These are phyloP conservation scores for Andrena dorsata DNA, from an alignment of 2,888 invertebrate genomes.

Conservation along the genomic window DNA sequence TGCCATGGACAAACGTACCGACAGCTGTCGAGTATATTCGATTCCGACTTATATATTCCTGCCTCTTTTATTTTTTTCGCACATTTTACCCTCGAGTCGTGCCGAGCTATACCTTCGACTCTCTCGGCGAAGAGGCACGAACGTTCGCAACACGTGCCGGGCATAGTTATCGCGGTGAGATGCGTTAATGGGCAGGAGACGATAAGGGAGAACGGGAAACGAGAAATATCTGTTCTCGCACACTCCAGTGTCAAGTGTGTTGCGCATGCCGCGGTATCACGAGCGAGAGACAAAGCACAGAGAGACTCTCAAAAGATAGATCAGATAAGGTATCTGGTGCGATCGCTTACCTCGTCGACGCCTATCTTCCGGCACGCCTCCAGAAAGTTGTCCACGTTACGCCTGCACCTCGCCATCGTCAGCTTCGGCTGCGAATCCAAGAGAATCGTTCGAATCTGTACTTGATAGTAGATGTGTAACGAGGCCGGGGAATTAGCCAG, in stretches of 20 bases:
- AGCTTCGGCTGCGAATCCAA: conserved; percentile 91
- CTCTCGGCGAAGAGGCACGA: conserved; percentile 10
- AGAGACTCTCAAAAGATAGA: conserved; percentile 42
- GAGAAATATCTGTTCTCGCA: conserved; percentile 5
- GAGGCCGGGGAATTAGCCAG: neutral
- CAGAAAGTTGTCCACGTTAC: conserved; percentile 98
- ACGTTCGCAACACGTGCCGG: conserved; percentile 15
- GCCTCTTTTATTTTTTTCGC: neutral
- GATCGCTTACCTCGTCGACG: conserved; percentile 94
- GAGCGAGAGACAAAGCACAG: conserved; percentile 59
- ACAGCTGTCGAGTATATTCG: conserved; percentile 42
- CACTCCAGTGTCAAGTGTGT: conserved; percentile 24
- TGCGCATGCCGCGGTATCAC: conserved; percentile 39
- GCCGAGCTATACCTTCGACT: neutral
- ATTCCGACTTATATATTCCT: conserved; percentile 21
- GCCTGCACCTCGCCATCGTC: conserved; percentile 96
- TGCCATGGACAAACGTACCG: conserved; percentile 67
- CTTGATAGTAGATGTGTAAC: too few relatives aligned
- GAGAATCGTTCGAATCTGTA: neutral
- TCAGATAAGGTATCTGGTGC: conserved; percentile 26
- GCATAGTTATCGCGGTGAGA: conserved; percentile 4
- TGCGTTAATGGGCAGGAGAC: neutral
- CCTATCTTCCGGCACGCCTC: conserved; percentile 97
- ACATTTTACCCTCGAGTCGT: neutral
- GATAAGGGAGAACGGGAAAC: conserved; percentile 13